Evolutionary conservation across 2,797 vertebrate genomes (phyloP), one percentile per base, ranked within the genome.

Genomic region (Ctenopoma multispine): DNA sequence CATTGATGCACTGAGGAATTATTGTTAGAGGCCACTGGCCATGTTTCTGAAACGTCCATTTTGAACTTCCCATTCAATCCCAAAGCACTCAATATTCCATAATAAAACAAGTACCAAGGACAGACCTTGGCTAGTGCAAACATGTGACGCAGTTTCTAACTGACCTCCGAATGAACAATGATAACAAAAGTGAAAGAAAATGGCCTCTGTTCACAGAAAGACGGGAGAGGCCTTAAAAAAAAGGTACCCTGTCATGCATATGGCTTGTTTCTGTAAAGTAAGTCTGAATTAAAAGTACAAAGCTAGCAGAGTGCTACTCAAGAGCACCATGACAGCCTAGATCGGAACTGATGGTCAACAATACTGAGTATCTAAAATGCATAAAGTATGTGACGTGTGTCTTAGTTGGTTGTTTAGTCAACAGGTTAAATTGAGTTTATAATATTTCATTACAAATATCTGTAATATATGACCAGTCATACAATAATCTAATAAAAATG

Each of bases 51-150:
- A 85, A 79, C 14, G 5, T 87, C 68, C 70, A 89, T 85, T 85
- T 86, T 79, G 49, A 78, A 51, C 40, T 86, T 83, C 85, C 79
- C 47, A 50, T 82, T 57, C 57, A 78, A 72, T 80, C 82, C 77
- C 74, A 84, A 59, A 82, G 75, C 79, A 48, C 78, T 84, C 31
- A 65, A 83, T 90, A 88, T 81, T 81, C 83, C 80, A 88, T 40
- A 77, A 80, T 81, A 84, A 87, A 85, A 85, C 70, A 69, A 66
- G 69, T 15, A 70, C 61, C 86, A 90, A 89, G 91, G 91, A 82
- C 79, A 79, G 79, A 62, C 85, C 85, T 82, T 85, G 86, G 76
- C 55, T 53, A 20, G 58, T 64, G 72, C 76, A 55, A 71, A 47
- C 46, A 62, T 36, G 46, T 85, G 79, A 91, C 78, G 78, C 38